Evolutionary conservation across 1,140 invertebrate species (phyloP), one percentile per base, ranked within the genome.

Genomic region (Sipha flava): DNA sequence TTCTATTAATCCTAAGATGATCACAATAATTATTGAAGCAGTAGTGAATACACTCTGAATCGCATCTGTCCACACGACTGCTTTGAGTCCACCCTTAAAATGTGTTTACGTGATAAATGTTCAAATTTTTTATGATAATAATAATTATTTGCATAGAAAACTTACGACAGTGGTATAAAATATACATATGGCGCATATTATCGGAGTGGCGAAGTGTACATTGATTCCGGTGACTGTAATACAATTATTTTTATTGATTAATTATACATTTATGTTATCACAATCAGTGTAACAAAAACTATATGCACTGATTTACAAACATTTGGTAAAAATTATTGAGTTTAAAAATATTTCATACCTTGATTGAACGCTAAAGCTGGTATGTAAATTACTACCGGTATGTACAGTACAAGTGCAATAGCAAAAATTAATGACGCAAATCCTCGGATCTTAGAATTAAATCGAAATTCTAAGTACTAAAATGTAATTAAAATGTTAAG

Each of bases 21-120:
- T 86, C 0, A 94, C 90, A 0, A 88, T 85, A 1, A 94, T 85
- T 10, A 94, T 87, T 0, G 92, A 92, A 0, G 87, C 88, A 75
- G 93, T 87, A 91, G 95, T 95, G 1, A 94, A 87, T 43, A 91
- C 85, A 4, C 90, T 91, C 86, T 95, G 94, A 54, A 95, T 88
- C 0, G 92, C 90, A 85, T 96, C 94, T 2, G 94, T 95, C 93
- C 92, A 94, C 23, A 95, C 90, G 3, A 95, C 94, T 0, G 93
- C 94, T 86, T 94, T 94, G 81, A 95, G 87, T 0, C 94, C 94
- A 81, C 93, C 93, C 92, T 94, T 82, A 80, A 86, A 83, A 82
- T 73, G 54, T 3, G 2, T 7, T 59, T 57, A 49, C 14, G 29
- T 21, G 34, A 47, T 1, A 23, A 68, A 5, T 4, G 3, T 57